Conservation (phyloP, 2,888 invertebrate species). For the Acholoe squamosa region DNA sequence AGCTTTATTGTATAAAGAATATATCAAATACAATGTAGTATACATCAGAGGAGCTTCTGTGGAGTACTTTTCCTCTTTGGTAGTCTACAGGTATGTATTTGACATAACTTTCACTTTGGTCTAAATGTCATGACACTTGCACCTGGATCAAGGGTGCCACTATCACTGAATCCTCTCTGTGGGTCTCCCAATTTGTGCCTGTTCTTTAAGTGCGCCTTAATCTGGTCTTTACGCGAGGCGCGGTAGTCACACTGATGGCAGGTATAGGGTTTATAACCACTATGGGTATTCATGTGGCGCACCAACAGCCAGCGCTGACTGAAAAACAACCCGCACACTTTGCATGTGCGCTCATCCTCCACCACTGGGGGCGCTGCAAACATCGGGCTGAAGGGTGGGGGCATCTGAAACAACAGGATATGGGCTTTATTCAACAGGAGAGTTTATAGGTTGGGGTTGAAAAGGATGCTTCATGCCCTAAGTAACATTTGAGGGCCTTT, state of each 20-base stretch:
- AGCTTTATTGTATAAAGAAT: too few species aligned
- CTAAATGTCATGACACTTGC: not conserved
- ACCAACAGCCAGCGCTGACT: slow-evolving; percentile 27
- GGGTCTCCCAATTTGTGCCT: slow-evolving; percentile 11
- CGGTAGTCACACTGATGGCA: slow-evolving; percentile 42
- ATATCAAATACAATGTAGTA: too few species aligned
- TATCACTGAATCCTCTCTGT: not conserved
- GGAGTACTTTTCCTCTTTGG: too few species aligned
- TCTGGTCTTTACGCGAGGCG: slow-evolving; percentile 10
- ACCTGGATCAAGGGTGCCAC: not conserved
- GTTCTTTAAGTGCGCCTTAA: slow-evolving; percentile 29
- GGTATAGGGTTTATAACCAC: slow-evolving; percentile 34
- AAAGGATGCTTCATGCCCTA: too few species aligned
- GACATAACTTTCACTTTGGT: too few species aligned
- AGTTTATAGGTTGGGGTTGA: too few species aligned
- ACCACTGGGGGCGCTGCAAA: not conserved
- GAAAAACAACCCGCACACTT: slow-evolving; percentile 19
- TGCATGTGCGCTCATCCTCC: not conserved
- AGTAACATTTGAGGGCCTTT: too few species aligned
- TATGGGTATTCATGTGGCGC: slow-evolving; percentile 29
- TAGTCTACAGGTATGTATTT: too few species aligned
- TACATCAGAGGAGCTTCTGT: too few species aligned
- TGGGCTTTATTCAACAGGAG: not conserved
- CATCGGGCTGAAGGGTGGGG: not conserved
- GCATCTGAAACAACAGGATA: slow-evolving; percentile 39